phyloP scores from a whole-genome alignment of 2,797 vertebrate species.

The Micropoecilia bifurca region DNA sequence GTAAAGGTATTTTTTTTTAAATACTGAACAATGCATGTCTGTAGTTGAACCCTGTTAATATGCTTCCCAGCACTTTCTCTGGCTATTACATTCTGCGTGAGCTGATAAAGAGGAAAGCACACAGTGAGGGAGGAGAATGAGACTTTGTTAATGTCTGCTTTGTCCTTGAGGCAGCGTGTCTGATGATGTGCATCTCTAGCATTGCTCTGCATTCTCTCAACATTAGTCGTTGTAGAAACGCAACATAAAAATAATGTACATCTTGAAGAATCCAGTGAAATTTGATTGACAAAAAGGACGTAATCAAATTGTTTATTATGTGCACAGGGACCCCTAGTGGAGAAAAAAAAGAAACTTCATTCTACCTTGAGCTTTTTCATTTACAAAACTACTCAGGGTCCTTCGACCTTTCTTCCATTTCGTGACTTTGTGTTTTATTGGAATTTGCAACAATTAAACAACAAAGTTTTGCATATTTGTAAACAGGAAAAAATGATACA shows the following conservation, averaged over 20 bases:
- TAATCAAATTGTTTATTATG: constrained; percentile 58
- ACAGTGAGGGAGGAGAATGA: constrained; percentile 10
- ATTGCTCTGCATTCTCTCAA: constrained; percentile 35
- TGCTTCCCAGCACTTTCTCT: constrained; percentile 25
- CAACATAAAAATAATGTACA: not conserved
- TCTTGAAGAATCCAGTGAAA: constrained; percentile 20
- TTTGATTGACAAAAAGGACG: constrained; percentile 4
- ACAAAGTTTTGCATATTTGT: not conserved
- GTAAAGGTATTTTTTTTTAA: constrained; percentile 41
- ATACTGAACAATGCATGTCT: constrained; percentile 40
- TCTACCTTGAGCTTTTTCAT: constrained; percentile 21
- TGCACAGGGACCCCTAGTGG: constrained; percentile 79
- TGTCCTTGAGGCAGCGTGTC: constrained; percentile 59
- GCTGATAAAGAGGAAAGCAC: constrained; percentile 22
- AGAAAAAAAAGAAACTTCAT: constrained; percentile 51
- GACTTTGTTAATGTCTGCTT: constrained; percentile 45
- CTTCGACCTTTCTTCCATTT: not conserved
- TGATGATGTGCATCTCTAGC: constrained; percentile 60
- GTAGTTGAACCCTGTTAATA: constrained; percentile 24
- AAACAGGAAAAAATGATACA: not conserved
- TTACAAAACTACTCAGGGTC: not conserved
- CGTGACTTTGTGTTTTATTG: not conserved
- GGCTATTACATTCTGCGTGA: constrained; percentile 8
- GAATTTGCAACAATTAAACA: not conserved
- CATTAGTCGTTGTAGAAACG: constrained; percentile 17